Percentiles rank a stretch among this genome's conserved stretches.
phyloP scores from a whole-genome alignment of 1,140 invertebrate species.

The Zaprionus capensis region DNA sequence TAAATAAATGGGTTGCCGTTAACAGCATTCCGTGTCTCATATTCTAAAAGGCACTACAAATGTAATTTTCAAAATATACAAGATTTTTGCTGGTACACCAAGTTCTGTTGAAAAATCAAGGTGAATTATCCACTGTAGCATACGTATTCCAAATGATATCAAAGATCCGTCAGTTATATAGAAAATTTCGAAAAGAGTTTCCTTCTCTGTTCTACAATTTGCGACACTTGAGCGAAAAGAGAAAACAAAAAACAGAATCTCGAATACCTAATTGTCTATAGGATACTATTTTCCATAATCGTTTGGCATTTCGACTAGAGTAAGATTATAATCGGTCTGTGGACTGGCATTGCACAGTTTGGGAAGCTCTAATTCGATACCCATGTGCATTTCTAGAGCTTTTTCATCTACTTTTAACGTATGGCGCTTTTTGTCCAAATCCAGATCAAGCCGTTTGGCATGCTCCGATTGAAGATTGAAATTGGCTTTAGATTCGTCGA shows the following conservation, averaged over 20 bases:
- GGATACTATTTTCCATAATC: conserved; percentile 2
- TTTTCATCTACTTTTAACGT: conserved; percentile 89
- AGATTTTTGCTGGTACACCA: background rate
- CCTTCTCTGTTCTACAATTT: background rate
- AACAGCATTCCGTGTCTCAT: background rate
- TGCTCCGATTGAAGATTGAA: conserved; percentile 89
- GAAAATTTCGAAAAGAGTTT: background rate
- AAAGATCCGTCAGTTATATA: background rate
- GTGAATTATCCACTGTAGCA: background rate
- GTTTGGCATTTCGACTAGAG: conserved; percentile 54
- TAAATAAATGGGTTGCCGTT: background rate
- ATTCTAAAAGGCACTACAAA: background rate
- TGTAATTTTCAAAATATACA: background rate
- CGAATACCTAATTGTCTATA: background rate
- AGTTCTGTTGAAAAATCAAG: background rate
- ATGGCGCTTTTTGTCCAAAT: conserved; percentile 90
- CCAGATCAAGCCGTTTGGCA: conserved; percentile 87
- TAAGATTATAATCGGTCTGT: conserved; percentile 77
- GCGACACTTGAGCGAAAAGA: background rate
- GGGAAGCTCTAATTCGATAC: conserved; percentile 4
- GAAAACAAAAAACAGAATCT: conserved; percentile 2
- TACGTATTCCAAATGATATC: background rate
- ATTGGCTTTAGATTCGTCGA: conserved; percentile 88
- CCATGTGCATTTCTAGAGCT: conserved; percentile 88
- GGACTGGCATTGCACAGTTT: conserved; percentile 25